Percentiles rank a stretch among this genome's conserved stretches.
Conservation (phyloP, 2,797 vertebrate genomes). For the Siniperca scherzeri region DNA sequence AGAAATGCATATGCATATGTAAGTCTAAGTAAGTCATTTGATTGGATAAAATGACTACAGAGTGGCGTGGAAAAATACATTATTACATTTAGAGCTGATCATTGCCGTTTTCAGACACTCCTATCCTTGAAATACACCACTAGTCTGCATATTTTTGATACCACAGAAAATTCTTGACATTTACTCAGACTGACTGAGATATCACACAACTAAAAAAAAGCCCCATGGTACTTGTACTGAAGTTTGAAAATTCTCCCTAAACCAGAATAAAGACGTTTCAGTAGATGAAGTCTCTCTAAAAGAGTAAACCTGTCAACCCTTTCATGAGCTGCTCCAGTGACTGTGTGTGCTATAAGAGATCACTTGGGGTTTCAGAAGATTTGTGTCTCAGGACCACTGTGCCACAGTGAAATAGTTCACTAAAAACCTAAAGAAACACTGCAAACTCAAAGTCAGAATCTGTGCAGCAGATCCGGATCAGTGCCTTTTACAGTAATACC, state of each 20-base stretch:
- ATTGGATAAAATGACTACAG: background rate
- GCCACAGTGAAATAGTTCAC: background rate
- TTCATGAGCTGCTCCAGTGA: background rate
- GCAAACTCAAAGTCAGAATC: constrained; percentile 1
- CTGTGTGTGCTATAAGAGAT: background rate
- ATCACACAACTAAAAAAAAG: background rate
- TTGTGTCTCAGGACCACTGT: background rate
- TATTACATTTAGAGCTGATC: background rate
- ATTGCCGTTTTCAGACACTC: background rate
- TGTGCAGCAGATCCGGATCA: background rate
- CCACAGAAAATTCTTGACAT: background rate
- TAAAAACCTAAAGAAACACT: background rate
- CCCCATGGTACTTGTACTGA: background rate
- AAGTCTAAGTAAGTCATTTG: background rate
- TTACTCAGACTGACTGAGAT: background rate
- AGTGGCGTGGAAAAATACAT: background rate
- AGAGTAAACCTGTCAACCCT: background rate
- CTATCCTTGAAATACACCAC: background rate
- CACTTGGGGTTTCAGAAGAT: background rate
- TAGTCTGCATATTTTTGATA: background rate
- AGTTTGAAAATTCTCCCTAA: constrained; percentile 4
- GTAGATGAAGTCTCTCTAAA: background rate
- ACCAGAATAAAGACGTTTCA: background rate
- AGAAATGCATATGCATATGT: background rate
- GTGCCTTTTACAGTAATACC: background rate